Base-by-base conservation (phyloP, 1,140 invertebrate genomes). In the Leptopilina clavipes region DNA sequence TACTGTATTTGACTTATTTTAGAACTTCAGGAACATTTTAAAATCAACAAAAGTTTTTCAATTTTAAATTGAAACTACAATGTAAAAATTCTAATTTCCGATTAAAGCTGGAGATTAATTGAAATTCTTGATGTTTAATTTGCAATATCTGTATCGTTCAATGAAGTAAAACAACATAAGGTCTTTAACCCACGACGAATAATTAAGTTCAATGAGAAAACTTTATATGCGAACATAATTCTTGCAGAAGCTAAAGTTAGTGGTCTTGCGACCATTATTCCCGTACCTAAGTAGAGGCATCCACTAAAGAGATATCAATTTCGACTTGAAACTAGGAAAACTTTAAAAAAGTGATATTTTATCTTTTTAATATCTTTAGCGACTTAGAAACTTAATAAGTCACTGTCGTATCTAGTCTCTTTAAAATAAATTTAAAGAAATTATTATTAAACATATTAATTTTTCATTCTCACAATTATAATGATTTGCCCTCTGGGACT, bases 151-250 rank as follows among this genome's bases (percentile, higher is more conserved):
- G 59, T 65, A 65, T 31, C 25, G 59, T n/a, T 65, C 19, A 19
- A 65, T n/a, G 11, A 37, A 65, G 22, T 31, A 31, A 22, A 31
- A 6, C 22, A 65, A 1, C 37, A 40, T 40, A 40, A 40, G 59
- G 59, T 25, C 59, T 25, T 31, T 31, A 65, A 65, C 59, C 59
- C 22, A 37, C 6, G 25, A 65, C 59, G 59, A 65, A 65, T 65
- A 65, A 65, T 59, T 59, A 59, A 59, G 56, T 59, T 19, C 56
- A 59, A 59, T 59, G 56, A 59, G 56, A 65, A 65, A 65, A 65
- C 59, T 65, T 65, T 65, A 65, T 65, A 65, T 65, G 31, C 59
- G 59, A 65, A 65, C 59, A 65, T 65, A 25, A 65, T 65, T 65
- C 59, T 65, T 65, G 22, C 14, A n/a, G 2, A 22, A 31, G 59